phyloP scores from a whole-genome alignment of 2,797 vertebrate species.

The Ptychadena robeensis region DNA sequence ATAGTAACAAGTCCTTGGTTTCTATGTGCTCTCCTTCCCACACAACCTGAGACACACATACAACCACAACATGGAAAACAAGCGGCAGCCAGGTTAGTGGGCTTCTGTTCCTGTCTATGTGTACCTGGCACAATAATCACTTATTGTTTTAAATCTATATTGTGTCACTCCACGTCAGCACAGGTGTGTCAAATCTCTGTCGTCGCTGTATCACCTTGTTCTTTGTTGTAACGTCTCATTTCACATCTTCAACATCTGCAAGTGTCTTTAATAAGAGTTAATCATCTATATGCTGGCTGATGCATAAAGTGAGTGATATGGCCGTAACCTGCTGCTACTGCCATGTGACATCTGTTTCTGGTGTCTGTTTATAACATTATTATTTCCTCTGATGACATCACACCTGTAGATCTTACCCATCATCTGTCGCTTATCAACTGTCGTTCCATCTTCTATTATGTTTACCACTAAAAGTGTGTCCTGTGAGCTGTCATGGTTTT shows the following conservation, averaged over 20 bases:
- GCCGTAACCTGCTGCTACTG: not conserved
- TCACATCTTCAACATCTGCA: not conserved
- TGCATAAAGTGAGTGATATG: not conserved
- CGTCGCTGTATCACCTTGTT: not conserved
- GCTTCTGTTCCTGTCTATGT: slow-evolving; percentile 24
- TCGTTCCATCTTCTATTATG: not conserved
- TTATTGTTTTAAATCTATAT: not conserved
- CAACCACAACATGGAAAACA: slow-evolving; percentile 56
- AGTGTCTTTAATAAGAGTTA: not conserved
- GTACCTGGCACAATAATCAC: not conserved
- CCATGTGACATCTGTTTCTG: not conserved
- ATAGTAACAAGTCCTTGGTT: slow-evolving; percentile 37
- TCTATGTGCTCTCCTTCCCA: slow-evolving; percentile 35
- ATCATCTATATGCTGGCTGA: not conserved
- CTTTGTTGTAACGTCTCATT: not conserved
- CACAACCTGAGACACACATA: slow-evolving; percentile 10
- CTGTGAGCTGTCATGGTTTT: not conserved
- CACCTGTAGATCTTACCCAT: not conserved
- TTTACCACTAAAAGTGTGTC: not conserved
- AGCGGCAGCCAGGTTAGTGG: slow-evolving; percentile 60
- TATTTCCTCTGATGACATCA: not conserved
- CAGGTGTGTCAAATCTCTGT: slow-evolving; percentile 10
- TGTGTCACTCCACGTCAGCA: slow-evolving; percentile 4
- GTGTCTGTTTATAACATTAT: not conserved
- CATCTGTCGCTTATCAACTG: not conserved